Base-by-base conservation (phyloP, 2,113 vertebrate species). In the Oreocharis arfaki region DNA sequence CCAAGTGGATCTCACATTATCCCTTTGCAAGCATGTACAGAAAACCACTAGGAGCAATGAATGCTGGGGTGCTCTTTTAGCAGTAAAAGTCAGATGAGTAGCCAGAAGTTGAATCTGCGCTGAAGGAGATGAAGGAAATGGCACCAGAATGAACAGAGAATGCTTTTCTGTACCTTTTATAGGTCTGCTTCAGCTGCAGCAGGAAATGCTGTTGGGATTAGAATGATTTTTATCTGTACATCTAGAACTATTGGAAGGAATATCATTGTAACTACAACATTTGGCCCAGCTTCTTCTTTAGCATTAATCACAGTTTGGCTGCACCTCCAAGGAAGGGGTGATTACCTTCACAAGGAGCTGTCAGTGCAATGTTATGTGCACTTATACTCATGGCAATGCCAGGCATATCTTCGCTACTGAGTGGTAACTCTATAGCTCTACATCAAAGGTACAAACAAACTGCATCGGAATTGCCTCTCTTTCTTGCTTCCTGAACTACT, bases 381-480 rank as follows among this genome's bases (percentile, higher is more conserved):
- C 50, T 59, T 55, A 42, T 27, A 7, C 49, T 37, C 37, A 28
- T 0, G 0, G 16, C 28, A 41, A 55, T 35, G 42, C 10, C 60
- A 74, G 52, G 8, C 5, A 3, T 50, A 7, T 28, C 13, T 67
- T 56, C 70, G 53, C 8, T 55, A 23, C 33, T 20, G 13, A 61
- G 5, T 8, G 5, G 23, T 30, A 23, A 26, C 47, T 76, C 28
- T 9, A 16, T 1, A 69, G 39, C 19, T 92, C 78, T 87, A 68
- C 18, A 59, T 28, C 1, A 1, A 57, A 16, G 64, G 42, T 79
- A 52, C 32, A 64, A 81, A 69, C 27, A 41, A 67, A 56, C 30
- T 44, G 20, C 20, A 17, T 8, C 47, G 87, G 21, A 37, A 52
- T 7, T 76, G 15, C 15, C 3, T 22, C 9, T 60, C n/a, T 80